phyloP scores from a whole-genome alignment of 2,797 vertebrate genomes.

The Dermochelys coriacea region DNA sequence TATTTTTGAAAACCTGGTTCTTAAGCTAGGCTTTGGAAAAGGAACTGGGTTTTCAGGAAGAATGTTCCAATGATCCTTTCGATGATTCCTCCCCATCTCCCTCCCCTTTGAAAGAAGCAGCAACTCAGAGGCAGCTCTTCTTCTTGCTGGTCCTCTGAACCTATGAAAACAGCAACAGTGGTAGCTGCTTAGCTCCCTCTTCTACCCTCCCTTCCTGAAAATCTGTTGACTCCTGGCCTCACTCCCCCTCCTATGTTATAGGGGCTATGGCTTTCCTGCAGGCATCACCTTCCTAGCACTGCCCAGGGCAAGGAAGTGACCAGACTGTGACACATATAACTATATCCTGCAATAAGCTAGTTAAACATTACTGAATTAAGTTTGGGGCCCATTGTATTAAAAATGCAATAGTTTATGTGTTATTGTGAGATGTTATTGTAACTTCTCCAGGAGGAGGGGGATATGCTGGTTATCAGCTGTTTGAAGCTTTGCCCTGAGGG shows the following conservation, averaged over 20 bases:
- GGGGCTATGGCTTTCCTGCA: background rate
- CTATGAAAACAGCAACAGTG: background rate
- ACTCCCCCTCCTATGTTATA: background rate
- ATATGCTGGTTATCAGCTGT: background rate
- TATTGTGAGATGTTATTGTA: background rate
- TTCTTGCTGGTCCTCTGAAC: background rate
- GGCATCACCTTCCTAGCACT: background rate
- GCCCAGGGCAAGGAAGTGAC: background rate
- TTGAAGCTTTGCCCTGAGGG: background rate
- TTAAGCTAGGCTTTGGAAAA: background rate
- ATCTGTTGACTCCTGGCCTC: background rate
- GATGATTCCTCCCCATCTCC: background rate
- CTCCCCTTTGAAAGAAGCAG: background rate
- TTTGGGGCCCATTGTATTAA: background rate
- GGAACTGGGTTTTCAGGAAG: background rate
- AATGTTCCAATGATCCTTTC: background rate
- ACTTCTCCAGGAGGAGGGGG: background rate
- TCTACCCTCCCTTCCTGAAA: background rate
- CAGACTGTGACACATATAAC: background rate
- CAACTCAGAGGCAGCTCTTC: background rate
- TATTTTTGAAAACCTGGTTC: background rate
- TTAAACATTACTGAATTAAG: background rate
- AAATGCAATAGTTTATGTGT: background rate
- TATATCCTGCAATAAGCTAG: background rate
- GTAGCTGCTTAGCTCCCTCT: background rate